A percentile compares a stretch with the other conserved stretches of the same genome.
Conservation (phyloP, 2,113 vertebrate species). For the Rhinichthys klamathensis region DNA sequence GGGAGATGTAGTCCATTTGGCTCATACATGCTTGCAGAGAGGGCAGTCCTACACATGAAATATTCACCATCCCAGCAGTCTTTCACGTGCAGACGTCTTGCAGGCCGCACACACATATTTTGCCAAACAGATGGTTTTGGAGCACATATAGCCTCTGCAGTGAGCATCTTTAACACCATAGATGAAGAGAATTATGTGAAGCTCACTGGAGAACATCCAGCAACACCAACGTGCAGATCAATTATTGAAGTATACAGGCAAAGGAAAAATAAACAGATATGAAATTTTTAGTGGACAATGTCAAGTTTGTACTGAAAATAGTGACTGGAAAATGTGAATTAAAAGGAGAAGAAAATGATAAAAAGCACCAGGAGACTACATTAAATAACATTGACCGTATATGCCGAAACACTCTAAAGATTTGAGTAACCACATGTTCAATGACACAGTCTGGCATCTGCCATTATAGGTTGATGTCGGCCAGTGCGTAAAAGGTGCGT, state of each 20-base stretch:
- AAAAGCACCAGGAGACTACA: background rate
- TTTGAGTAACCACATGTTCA: slow-evolving; percentile 3
- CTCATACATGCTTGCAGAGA: background rate
- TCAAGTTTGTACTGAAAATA: background rate
- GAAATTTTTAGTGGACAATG: background rate
- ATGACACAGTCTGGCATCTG: slow-evolving; percentile 14
- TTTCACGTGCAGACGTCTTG: background rate
- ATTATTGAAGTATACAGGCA: slow-evolving; percentile 25
- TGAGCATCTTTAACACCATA: background rate
- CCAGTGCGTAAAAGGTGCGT: slow-evolving; percentile 26
- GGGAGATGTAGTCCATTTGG: background rate
- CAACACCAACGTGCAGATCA: background rate
- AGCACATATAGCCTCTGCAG: background rate
- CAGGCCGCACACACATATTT: slow-evolving; percentile 14
- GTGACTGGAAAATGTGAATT: background rate
- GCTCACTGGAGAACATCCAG: background rate
- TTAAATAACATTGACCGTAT: background rate
- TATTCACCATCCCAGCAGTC: slow-evolving; percentile 36
- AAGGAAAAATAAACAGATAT: slow-evolving; percentile 25
- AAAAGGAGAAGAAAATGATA: background rate
- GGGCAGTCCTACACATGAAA: slow-evolving; percentile 27
- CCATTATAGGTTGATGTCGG: slow-evolving; percentile 1
- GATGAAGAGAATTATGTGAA: background rate
- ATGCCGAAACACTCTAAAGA: background rate
- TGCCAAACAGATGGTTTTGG: slow-evolving; percentile 20